phyloP scores from a whole-genome alignment of 2,797 vertebrate genomes.

The Xenops minutus region DNA sequence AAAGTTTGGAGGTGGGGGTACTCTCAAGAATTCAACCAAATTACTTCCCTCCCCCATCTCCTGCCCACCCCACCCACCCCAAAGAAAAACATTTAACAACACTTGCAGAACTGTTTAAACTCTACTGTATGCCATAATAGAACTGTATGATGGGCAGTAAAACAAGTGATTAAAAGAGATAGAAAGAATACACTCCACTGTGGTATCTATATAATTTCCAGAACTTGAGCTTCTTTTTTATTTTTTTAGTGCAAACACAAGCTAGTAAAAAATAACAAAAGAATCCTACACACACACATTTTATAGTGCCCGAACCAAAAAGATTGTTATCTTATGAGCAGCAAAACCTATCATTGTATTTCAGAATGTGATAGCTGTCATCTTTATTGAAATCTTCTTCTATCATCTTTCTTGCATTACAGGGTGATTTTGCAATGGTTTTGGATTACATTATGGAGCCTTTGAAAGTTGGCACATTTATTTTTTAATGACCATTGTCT shows the following conservation, averaged over 20 bases:
- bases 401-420: neutral
- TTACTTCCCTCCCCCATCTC: neutral
- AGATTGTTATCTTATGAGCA: neutral
- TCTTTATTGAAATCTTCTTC: neutral
- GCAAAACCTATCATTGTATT: neutral
- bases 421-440: neutral
- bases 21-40: neutral
- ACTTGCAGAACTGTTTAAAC: neutral
- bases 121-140: neutral
- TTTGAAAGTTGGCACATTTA: neutral
- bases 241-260: neutral
- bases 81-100: neutral
- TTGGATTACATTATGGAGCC: neutral
- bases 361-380: neutral
- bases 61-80: rapidly evolving
- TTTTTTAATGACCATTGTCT: neutral
- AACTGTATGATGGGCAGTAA: neutral
- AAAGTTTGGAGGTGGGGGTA: neutral
- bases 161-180: neutral
- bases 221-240: neutral
- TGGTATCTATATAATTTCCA: neutral
- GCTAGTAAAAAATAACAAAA: neutral
- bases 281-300: neutral
- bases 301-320: neutral
- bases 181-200: neutral